Evolutionary conservation across 2,797 vertebrate species (phyloP).

Genomic region (Syndactyla subalaris): DNA sequence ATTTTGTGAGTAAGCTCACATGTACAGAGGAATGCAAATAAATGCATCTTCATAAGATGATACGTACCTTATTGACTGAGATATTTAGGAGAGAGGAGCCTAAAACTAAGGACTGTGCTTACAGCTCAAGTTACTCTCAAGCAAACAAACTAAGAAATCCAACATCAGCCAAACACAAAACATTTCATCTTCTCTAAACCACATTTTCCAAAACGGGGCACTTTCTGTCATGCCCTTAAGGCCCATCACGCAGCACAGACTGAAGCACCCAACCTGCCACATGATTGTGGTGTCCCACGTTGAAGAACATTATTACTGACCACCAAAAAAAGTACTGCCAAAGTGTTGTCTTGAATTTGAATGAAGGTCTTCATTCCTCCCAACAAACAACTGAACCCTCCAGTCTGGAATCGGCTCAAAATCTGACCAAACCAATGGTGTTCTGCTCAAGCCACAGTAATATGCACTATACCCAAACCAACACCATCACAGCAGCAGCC

Average conservation of each 20-base stretch:
- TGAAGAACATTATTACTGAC: not conserved
- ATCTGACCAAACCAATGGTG: not conserved
- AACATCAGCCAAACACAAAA: not conserved
- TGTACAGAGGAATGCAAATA: not conserved
- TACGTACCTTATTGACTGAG: not conserved
- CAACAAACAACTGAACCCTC: not conserved
- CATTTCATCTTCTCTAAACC: not conserved
- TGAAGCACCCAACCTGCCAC: not conserved
- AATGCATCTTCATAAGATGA: not conserved
- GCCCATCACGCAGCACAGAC: not conserved
- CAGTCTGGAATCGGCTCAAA: not conserved
- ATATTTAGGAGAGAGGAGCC: not conserved
- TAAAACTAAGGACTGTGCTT: not conserved
- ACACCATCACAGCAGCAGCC: not conserved
- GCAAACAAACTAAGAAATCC: not conserved
- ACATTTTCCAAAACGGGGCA: not conserved
- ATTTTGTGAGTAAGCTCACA: not conserved
- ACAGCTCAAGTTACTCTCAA: not conserved
- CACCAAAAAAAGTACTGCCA: not conserved
- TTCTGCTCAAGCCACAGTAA: not conserved
- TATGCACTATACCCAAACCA: not conserved
- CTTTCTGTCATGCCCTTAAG: not conserved
- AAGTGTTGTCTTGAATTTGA: not conserved
- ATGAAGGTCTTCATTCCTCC: not conserved
- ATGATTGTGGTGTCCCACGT: not conserved